Conservation (phyloP, 2,797 vertebrate genomes). For the Paguma larvata region DNA sequence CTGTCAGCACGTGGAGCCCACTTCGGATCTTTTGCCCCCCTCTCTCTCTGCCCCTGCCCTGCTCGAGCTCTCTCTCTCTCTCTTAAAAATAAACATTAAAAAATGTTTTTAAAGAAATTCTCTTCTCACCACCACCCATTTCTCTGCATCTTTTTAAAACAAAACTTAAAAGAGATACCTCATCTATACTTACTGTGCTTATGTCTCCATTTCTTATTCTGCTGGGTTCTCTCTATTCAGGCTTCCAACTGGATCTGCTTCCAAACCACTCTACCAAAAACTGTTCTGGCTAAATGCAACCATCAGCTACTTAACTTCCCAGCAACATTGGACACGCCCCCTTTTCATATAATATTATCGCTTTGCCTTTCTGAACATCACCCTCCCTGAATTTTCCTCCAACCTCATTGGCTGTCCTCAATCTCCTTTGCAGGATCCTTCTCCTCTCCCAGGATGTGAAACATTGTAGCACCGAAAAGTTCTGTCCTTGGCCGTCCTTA, state of each 20-base stretch:
- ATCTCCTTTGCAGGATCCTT: not conserved
- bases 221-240: not conserved
- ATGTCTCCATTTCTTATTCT: not conserved
- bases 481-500: conserved; percentile 66
- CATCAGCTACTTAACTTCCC: not conserved
- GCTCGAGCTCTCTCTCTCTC: too few relatives aligned
- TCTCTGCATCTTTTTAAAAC: not conserved
- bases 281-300: not conserved
- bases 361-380: conserved; percentile 13
- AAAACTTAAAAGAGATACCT: not conserved
- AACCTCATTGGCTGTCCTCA: conserved; percentile 61
- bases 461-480: not conserved
- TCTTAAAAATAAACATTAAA: too few relatives aligned
- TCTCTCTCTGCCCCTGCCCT: too few relatives aligned
- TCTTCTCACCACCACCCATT: not conserved
- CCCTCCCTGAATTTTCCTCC: not conserved
- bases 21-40: too few relatives aligned
- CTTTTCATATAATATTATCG: conserved; percentile 56
- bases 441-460: conserved; percentile 25
- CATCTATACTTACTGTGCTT: conserved; percentile 46
- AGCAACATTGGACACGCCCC: not conserved
- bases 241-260: not conserved
- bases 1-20: too few relatives aligned
- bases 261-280: not conserved
- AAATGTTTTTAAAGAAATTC: not conserved